These are phyloP conservation scores for Dryobota labecula DNA, from an alignment of 2,888 invertebrate species.

Conservation along the genomic window DNA sequence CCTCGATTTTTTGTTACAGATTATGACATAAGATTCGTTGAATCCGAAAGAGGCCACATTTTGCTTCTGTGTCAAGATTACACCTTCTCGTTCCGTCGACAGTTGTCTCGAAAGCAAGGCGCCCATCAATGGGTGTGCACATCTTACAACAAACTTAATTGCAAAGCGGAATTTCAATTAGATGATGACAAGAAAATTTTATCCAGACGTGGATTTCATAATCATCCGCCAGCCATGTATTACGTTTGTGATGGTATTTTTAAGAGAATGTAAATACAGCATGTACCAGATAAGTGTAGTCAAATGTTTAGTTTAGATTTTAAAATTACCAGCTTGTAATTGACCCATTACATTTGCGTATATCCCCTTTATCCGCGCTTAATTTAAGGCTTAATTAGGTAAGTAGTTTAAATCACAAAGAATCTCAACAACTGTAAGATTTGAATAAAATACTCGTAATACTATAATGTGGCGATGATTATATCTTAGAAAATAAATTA, in stretches of 20 bases:
- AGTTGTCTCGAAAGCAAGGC: conserved; percentile 32
- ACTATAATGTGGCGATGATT: not conserved
- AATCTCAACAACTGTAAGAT: not conserved
- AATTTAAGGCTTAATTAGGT: not conserved
- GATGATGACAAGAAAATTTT: not conserved
- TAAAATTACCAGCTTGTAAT: not conserved
- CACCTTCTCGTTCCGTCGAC: conserved; percentile 37
- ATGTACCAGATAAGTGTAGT: no score
- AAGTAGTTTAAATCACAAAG: not conserved
- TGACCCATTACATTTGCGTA: not conserved
- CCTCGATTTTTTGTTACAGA: conserved; percentile 9
- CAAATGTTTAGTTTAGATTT: not conserved
- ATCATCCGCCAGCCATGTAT: conserved; percentile 40
- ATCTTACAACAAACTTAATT: conserved; percentile 26
- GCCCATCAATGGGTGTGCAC: conserved; percentile 47
- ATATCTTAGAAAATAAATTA: not conserved
- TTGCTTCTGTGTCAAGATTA: conserved; percentile 20
- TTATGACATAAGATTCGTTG: conserved; percentile 6
- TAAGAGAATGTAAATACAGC: conserved; percentile 17
- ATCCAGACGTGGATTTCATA: conserved; percentile 2
- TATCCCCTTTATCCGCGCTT: not conserved
- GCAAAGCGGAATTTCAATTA: conserved; percentile 41
- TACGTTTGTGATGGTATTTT: conserved; percentile 31
- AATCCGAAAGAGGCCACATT: conserved; percentile 38
- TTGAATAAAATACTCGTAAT: not conserved